These are phyloP conservation scores for Microtus montanus DNA, from an alignment of 2,113 vertebrate genomes.

Conservation along the genomic window DNA sequence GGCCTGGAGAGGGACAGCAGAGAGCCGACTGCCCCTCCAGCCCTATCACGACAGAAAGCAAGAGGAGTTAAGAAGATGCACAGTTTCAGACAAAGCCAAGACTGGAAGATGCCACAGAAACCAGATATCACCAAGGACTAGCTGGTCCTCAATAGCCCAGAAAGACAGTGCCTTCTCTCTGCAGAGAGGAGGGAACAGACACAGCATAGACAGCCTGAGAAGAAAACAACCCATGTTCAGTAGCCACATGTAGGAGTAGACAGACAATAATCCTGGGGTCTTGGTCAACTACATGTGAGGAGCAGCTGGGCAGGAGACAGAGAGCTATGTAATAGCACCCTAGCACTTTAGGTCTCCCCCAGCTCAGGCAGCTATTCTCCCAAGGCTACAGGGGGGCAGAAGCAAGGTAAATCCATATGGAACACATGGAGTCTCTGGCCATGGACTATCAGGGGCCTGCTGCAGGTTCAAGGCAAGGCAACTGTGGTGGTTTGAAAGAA, in stretches of 20 bases:
- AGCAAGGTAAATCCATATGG: not conserved
- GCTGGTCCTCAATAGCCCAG: not conserved
- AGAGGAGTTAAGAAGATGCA: not conserved
- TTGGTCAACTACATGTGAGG: not conserved
- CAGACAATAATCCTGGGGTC: not conserved
- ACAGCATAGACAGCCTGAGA: rapidly evolving
- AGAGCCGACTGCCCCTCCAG: not conserved
- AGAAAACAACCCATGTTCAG: not conserved
- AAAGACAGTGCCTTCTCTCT: not conserved
- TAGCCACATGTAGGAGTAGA: rapidly evolving
- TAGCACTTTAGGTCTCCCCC: rapidly evolving
- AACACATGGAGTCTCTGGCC: rapidly evolving
- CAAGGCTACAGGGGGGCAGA: not conserved
- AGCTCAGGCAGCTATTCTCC: not conserved
- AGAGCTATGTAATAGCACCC: rapidly evolving
- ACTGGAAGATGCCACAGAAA: not conserved
- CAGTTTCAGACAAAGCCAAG: not conserved
- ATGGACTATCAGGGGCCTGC: rapidly evolving
- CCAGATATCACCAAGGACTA: not conserved
- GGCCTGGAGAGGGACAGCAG: not conserved
- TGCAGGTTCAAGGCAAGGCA: not conserved
- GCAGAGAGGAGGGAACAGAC: too few relatives aligned
- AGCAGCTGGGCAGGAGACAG: too few relatives aligned
- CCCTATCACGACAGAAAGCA: not conserved
- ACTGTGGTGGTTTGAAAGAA: not conserved